phyloP scores from a whole-genome alignment of 2,113 vertebrate genomes.

The Mastomys coucha region DNA sequence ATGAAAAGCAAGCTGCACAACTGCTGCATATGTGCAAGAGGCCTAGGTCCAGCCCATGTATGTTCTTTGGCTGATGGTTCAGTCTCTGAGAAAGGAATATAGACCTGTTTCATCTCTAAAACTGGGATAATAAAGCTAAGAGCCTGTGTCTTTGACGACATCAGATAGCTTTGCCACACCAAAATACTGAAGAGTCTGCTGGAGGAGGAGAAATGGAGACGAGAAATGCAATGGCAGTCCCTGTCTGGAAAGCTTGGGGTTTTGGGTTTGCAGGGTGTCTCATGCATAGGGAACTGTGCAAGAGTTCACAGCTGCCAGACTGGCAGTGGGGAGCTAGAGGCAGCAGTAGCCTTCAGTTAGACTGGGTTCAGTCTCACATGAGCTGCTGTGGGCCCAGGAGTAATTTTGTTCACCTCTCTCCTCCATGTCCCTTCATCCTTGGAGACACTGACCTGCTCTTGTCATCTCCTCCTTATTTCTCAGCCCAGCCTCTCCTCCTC shows the following conservation, averaged over 20 bases:
- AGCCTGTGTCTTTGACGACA: neutral
- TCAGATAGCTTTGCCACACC: neutral
- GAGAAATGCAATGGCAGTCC: too few species aligned
- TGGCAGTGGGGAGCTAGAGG: neutral
- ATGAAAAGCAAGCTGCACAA: too few species aligned
- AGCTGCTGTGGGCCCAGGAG: accelerated
- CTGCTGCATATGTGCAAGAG: too few species aligned
- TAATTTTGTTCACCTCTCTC: neutral
- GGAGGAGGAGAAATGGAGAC: neutral
- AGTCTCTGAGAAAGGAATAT: neutral
- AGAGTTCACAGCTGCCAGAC: neutral
- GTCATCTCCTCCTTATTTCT: neutral
- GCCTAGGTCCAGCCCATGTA: too few species aligned
- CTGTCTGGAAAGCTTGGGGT: neutral
- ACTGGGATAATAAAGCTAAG: neutral
- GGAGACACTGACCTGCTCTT: neutral
- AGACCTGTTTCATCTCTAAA: neutral
- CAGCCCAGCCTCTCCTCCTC: neutral
- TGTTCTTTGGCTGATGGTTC: too few species aligned
- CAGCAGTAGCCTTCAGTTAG: neutral
- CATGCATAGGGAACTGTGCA: too few species aligned
- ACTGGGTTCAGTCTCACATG: neutral
- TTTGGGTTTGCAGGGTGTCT: neutral
- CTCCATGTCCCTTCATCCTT: too few species aligned
- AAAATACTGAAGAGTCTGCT: too few species aligned